phyloP scores from a whole-genome alignment of 2,888 invertebrate species.

The Poecilobothrus nobilitatus region DNA sequence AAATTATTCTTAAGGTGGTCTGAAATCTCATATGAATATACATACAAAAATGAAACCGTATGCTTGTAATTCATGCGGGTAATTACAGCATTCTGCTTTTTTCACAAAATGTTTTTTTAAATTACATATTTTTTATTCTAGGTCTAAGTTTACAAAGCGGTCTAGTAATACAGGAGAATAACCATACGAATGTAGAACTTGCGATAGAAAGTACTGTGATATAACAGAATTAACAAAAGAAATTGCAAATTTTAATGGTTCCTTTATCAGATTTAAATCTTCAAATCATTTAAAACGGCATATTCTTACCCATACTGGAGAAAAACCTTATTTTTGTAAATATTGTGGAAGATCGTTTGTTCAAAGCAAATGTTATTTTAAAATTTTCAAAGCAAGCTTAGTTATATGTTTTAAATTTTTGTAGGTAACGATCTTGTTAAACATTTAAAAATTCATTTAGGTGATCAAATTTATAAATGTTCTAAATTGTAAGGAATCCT shows the following conservation, averaged over 20 bases:
- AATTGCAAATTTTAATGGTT: neutral
- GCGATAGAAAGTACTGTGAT: constrained; percentile 5
- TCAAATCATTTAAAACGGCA: constrained; percentile 52
- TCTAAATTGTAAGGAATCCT: constrained; percentile 30
- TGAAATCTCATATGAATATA: constrained; percentile 45
- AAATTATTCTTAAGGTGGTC: constrained; percentile 35
- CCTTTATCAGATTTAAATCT: constrained; percentile 44
- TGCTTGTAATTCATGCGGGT: constrained; percentile 51
- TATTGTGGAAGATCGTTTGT: constrained; percentile 51
- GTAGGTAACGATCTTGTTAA: constrained; percentile 47
- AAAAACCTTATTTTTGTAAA: constrained; percentile 47
- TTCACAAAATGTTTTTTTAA: neutral
- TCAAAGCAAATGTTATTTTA: constrained; percentile 39
- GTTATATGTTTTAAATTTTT: neutral
- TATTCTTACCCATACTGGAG: constrained; percentile 49
- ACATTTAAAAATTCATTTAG: constrained; percentile 48
- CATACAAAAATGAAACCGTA: constrained; percentile 52
- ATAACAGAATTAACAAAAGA: neutral
- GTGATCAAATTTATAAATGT: constrained; percentile 50
- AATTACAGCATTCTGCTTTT: neutral
- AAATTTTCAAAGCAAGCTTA: neutral
- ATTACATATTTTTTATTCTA: constrained; percentile 28
- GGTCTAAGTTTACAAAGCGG: constrained; percentile 50
- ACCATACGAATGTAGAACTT: constrained; percentile 22
- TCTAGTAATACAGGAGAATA: constrained; percentile 50